A percentile compares a stretch with the other conserved stretches of the same genome.
Conservation (phyloP, 1,140 invertebrate genomes). For the Pteromalus puparum region DNA sequence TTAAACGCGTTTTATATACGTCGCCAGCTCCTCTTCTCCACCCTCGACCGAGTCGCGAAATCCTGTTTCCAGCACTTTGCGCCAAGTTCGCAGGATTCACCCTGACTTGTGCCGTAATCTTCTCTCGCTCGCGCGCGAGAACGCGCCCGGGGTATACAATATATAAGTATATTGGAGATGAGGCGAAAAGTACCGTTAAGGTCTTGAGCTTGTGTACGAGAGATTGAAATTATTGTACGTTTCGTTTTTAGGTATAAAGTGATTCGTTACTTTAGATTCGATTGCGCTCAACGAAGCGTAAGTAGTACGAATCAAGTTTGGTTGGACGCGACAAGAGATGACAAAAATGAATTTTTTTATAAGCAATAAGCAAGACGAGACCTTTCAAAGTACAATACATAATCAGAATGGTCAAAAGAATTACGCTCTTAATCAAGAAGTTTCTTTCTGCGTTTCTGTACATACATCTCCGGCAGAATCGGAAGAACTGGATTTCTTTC, state of each 20-base stretch:
- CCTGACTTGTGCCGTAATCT: constrained; percentile 29
- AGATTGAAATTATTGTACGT: neutral
- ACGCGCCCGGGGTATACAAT: neutral
- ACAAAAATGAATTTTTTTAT: no score
- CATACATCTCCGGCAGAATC: constrained; percentile 10
- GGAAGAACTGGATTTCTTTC: constrained; percentile 18
- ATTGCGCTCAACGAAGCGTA: neutral
- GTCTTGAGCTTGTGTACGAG: neutral
- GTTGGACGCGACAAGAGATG: neutral
- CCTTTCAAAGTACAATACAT: neutral
- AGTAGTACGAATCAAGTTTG: neutral
- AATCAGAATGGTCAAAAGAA: neutral
- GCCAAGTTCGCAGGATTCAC: neutral
- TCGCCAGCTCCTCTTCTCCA: neutral
- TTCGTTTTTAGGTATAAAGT: neutral
- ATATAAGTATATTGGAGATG: constrained; percentile 5
- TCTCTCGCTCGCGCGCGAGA: neutral
- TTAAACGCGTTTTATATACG: constrained; percentile 43
- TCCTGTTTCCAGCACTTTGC: constrained; percentile 43
- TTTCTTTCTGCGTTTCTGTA: neutral
- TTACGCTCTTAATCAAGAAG: constrained; percentile 11
- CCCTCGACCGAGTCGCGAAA: neutral
- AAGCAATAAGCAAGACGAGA: no score
- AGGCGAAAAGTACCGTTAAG: neutral
- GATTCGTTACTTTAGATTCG: no score